These are phyloP conservation scores for Mactromeris polynyma DNA, from an alignment of 2,888 invertebrate genomes.

Conservation along the genomic window DNA sequence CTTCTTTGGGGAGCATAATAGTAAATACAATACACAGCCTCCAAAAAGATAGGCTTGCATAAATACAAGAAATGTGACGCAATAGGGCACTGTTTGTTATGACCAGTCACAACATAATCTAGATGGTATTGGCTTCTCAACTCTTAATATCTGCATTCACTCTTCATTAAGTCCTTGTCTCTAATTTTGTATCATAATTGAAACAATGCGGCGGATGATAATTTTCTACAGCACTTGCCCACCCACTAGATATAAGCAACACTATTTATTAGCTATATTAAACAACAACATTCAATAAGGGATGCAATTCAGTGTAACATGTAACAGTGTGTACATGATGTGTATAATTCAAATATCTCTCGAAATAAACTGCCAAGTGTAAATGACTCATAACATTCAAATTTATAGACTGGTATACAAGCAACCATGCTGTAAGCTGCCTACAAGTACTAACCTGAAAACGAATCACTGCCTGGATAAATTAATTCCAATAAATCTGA, in stretches of 20 bases:
- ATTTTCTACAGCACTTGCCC: neutral
- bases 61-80: too few relatives aligned
- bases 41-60: too few relatives aligned
- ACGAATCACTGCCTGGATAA: neutral
- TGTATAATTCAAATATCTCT: neutral
- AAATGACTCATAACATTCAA: conserved; percentile 3
- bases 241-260: neutral
- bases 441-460: neutral
- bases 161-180: too few relatives aligned
- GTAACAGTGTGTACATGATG: neutral
- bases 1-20: too few relatives aligned
- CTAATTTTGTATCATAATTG: too few relatives aligned
- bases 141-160: too few relatives aligned
- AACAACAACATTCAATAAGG: neutral
- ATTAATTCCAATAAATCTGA: neutral
- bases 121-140: too few relatives aligned
- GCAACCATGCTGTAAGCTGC: neutral
- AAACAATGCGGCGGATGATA: too few relatives aligned
- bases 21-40: too few relatives aligned
- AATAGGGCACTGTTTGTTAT: too few relatives aligned
- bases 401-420: neutral
- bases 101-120: too few relatives aligned
- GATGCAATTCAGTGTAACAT: neutral
- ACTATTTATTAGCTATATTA: neutral
- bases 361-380: conserved; percentile 12